Percentiles rank a stretch among this genome's conserved stretches.
These are phyloP conservation scores for Capitella teleta DNA, from an alignment of 1,140 invertebrate genomes.

Conservation along the genomic window DNA sequence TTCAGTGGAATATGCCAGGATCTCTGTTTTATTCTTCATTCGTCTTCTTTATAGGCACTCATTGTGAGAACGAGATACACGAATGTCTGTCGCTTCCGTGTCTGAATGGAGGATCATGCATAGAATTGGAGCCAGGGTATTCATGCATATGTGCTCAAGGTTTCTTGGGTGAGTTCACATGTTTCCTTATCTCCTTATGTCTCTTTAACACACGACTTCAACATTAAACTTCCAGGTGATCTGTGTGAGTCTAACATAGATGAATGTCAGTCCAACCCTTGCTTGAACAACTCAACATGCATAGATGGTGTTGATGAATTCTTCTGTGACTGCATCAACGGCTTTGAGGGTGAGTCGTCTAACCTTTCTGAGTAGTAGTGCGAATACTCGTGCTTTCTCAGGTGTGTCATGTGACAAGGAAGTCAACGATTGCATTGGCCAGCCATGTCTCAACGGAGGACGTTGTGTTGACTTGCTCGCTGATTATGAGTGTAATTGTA, in stretches of 20 bases:
- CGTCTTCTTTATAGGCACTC: not conserved
- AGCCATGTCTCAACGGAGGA: conserved; percentile 10
- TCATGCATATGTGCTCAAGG: conserved; percentile 62
- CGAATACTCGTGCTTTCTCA: not conserved
- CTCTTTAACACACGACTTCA: not conserved
- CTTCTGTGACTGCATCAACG: not conserved
- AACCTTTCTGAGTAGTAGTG: not conserved
- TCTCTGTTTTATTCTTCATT: not conserved
- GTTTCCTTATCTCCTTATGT: not conserved
- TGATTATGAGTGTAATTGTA: conserved; percentile 5
- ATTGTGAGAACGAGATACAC: conserved; percentile 30
- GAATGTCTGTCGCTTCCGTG: conserved; percentile 73
- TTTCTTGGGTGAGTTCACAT: conserved; percentile 20
- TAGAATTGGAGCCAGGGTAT: conserved; percentile 51
- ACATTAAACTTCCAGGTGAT: too few relatives aligned
- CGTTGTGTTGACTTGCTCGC: conserved; percentile 2
- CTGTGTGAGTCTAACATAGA: conserved; percentile 10
- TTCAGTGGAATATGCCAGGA: not conserved
- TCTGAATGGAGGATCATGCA: conserved; percentile 78
- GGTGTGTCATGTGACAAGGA: not conserved
- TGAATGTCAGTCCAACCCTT: conserved; percentile 15
- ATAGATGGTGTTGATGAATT: conserved; percentile 11
- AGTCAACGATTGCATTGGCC: not conserved
- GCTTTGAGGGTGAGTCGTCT: not conserved
- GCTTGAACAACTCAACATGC: conserved; percentile 15